phyloP scores from a whole-genome alignment of 2,113 vertebrate species.

The Myotis davidii region DNA sequence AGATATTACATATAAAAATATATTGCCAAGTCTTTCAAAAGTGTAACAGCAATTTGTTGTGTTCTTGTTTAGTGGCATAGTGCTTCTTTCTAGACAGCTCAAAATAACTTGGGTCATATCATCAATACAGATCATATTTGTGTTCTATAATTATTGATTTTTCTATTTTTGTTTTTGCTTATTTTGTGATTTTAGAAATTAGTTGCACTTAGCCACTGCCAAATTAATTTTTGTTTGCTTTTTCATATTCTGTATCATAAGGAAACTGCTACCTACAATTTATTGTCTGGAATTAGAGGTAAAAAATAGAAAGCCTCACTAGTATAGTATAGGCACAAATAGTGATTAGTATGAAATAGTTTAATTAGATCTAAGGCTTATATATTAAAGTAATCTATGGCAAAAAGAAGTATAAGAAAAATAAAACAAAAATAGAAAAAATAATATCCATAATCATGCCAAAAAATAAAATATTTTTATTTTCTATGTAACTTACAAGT shows the following conservation, averaged over 20 bases:
- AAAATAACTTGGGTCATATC: not conserved
- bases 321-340: not conserved
- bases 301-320: not conserved
- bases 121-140: not conserved
- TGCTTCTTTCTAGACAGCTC: not conserved
- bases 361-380: not conserved
- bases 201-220: not conserved
- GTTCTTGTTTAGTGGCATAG: not conserved
- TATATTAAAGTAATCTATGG: not conserved
- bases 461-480: not conserved
- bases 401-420: not conserved
- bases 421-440: not conserved
- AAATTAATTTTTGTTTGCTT: constrained; percentile 14
- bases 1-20: not conserved
- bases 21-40: constrained; percentile 12
- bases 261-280: not conserved
- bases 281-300: not conserved
- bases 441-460: not conserved
- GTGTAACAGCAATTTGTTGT: not conserved
- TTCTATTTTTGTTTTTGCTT: not conserved
- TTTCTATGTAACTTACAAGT: not conserved
- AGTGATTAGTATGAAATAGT: not conserved
- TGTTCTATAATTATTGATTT: not conserved
- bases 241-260: not conserved
- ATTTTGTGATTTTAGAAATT: not conserved